Evolutionary conservation across 2,113 vertebrate genomes (phyloP), one percentile per base, ranked within the genome.

Genomic region (Psophia crepitans): DNA sequence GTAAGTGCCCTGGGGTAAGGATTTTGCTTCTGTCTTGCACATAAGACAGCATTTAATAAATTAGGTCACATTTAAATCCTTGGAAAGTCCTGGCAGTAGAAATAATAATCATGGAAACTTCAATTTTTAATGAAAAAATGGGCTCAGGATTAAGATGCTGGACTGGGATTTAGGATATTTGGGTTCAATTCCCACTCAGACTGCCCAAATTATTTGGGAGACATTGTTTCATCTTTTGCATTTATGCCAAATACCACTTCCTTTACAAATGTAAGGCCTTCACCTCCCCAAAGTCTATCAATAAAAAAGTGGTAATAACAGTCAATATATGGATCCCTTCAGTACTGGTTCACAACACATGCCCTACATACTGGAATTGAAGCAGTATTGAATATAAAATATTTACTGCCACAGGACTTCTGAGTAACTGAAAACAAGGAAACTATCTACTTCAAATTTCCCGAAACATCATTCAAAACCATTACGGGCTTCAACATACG

Each of bases 11-110:
- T 63, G 23, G 32, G 82, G 90, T 90, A 96, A 93, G 84, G 91
- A 91, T 95, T 97, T 96, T 89, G 41, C 63, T 91, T 90, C 87
- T 89, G 74, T 54, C 86, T 89, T 89, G 81, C 70, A 91, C 3
- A 0, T 79, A 84, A 94, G 41, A 89, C 53, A 82, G 48, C 49
- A 87, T 91, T 95, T 94, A 92, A 95, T 89, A 93, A 95, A 96
- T 94, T 76, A 95, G 63, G 70, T 84, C 89, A 82, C n/a, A 64
- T 68, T 89, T 65, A 84, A 94, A 84, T 87, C 83, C 73, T 70
- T 75, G 69, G 64, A 87, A 95, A 93, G 61, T 22, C 41, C 33
- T 87, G 48, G 61, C 48, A 91, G 30, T 73, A 91, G 27, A 92
- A 95, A 92, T 76, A 90, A 81, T 68, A 82, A 87, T 71, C 7